These are phyloP conservation scores for Andrena bicolor DNA, from an alignment of 2,888 invertebrate species.

Conservation along the genomic window DNA sequence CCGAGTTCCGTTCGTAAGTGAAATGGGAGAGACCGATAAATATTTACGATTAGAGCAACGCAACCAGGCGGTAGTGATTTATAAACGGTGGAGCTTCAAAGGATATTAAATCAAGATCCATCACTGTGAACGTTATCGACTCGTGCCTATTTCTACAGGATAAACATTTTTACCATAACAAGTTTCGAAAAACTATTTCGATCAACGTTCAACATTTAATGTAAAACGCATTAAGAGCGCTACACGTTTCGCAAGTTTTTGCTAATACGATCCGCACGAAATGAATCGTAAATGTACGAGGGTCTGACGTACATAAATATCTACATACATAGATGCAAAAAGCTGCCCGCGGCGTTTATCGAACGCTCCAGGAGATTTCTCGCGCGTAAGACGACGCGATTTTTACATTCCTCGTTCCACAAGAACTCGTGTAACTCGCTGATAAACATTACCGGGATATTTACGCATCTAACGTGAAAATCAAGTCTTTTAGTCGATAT, in stretches of 20 bases:
- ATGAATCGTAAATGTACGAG: neutral
- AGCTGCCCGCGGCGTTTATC: neutral
- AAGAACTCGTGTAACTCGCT: neutral
- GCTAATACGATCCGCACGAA: neutral
- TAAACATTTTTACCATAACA: neutral
- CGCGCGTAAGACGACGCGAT: neutral
- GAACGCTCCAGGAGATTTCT: neutral
- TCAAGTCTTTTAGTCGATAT: neutral
- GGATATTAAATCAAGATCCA: neutral
- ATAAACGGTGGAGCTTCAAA: neutral
- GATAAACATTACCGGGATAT: neutral
- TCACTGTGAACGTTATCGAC: neutral
- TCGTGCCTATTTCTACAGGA: neutral
- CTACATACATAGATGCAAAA: neutral
- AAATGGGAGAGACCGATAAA: neutral
- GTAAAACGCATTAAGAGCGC: neutral
- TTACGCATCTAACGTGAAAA: neutral
- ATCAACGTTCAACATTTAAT: neutral
- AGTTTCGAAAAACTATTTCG: neutral
- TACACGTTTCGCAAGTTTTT: neutral
- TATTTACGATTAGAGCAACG: neutral
- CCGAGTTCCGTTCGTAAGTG: slow-evolving; percentile 20
- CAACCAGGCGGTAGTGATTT: neutral
- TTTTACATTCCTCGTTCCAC: neutral
- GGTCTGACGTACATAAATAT: neutral